Evolutionary conservation across 1,140 invertebrate genomes (phyloP).

Genomic region (Acromyrmex heyeri): DNA sequence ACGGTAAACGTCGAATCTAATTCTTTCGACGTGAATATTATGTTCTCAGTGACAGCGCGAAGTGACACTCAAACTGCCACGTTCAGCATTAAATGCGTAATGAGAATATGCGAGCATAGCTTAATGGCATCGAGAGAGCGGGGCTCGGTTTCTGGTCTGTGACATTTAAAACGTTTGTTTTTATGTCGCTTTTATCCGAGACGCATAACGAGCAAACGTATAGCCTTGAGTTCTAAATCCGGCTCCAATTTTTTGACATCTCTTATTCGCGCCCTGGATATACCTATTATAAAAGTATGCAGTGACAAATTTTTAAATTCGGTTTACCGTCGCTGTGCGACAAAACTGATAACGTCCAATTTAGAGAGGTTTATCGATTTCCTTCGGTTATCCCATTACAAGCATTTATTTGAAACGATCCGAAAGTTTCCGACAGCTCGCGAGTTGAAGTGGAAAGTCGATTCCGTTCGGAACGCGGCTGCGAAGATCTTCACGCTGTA

Average conservation of each 20-base stretch:
- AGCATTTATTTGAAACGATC: neutral
- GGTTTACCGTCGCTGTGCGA: neutral
- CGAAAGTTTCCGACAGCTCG: slow-evolving; percentile 11
- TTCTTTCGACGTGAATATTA: neutral
- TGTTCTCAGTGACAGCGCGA: neutral
- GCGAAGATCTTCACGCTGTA: neutral
- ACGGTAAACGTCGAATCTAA: neutral
- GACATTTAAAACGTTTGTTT: slow-evolving; percentile 53
- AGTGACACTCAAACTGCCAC: neutral
- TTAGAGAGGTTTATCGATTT: neutral
- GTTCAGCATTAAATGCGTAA: slow-evolving; percentile 4
- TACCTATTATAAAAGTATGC: neutral
- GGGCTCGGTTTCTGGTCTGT: slow-evolving; percentile 45
- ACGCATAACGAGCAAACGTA: neutral
- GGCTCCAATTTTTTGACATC: slow-evolving; percentile 35
- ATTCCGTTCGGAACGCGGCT: slow-evolving; percentile 2
- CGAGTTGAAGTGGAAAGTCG: slow-evolving; percentile 13
- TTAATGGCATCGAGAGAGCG: slow-evolving; percentile 8
- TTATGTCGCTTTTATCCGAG: slow-evolving; percentile 10
- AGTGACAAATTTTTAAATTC: neutral
- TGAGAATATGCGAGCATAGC: neutral
- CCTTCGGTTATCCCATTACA: neutral
- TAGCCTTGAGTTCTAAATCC: slow-evolving; percentile 66
- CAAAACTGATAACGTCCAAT: neutral
- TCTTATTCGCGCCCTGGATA: neutral